Percentiles rank a stretch among this genome's conserved stretches.
Conservation (phyloP, 2,888 invertebrate genomes). For the Cephus pygmeus region DNA sequence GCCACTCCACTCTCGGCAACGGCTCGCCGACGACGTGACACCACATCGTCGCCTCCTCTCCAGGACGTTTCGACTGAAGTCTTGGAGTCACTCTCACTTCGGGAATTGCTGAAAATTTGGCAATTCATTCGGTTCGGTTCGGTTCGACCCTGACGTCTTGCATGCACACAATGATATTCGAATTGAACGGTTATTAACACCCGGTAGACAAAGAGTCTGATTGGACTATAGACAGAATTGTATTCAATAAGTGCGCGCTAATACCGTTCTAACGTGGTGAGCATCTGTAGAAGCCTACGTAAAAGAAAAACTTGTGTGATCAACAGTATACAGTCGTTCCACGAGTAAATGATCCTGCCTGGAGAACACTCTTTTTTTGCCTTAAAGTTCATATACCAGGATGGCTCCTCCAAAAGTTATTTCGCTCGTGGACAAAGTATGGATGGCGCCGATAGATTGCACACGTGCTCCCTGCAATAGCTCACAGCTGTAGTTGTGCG, state of each 20-base stretch:
- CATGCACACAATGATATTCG: too few species aligned
- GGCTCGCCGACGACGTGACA: conserved; percentile 82
- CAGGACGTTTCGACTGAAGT: conserved; percentile 75
- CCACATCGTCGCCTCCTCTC: conserved; percentile 76
- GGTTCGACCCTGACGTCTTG: background rate
- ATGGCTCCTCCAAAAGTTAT: too few species aligned
- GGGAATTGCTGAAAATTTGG: conserved; percentile 71
- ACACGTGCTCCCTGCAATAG: too few species aligned
- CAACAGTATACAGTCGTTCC: too few species aligned
- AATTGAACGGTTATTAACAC: background rate
- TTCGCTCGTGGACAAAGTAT: too few species aligned
- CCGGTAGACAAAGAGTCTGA: background rate
- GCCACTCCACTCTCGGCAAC: conserved; percentile 78
- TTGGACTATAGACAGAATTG: background rate
- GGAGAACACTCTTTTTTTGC: too few species aligned
- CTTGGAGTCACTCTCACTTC: conserved; percentile 79
- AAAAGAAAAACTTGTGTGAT: background rate
- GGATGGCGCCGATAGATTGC: too few species aligned
- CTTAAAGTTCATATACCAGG: too few species aligned
- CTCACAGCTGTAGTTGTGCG: too few species aligned
- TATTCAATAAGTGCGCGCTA: background rate
- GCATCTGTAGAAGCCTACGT: background rate
- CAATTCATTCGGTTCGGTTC: background rate
- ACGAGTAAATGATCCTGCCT: too few species aligned
- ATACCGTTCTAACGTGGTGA: background rate